Conservation (phyloP, 2,797 vertebrate genomes). For the Sparidentex hasta region DNA sequence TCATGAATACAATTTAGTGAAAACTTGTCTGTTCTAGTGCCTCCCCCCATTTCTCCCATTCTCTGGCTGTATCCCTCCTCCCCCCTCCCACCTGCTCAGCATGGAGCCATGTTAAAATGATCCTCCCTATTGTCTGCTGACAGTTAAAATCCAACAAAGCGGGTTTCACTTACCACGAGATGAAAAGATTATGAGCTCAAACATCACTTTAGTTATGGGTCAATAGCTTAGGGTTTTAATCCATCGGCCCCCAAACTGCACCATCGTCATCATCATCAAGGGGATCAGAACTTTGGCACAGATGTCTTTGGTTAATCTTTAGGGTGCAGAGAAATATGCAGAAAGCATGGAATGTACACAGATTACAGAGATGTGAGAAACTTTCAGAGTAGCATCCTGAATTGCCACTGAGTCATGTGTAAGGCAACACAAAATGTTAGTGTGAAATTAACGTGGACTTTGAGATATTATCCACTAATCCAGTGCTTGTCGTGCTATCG, state of each 20-base stretch:
- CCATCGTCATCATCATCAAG: conserved; percentile 35
- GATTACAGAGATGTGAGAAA: conserved; percentile 18
- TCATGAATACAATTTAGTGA: conserved; percentile 19
- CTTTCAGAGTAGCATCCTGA: conserved; percentile 17
- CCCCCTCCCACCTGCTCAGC: conserved; percentile 37
- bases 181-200: conserved; percentile 78
- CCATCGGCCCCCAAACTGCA: conserved; percentile 55
- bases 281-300: conserved; percentile 45
- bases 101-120: conserved; percentile 51
- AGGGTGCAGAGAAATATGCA: conserved; percentile 26
- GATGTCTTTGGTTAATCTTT: conserved; percentile 62
- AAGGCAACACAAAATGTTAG: conserved; percentile 40
- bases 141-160: conserved; percentile 68
- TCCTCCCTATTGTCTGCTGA: conserved; percentile 63
- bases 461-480: conserved; percentile 33
- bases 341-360: background rate
- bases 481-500: conserved; percentile 14
- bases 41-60: background rate
- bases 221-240: conserved; percentile 74
- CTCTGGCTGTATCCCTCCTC: too few species aligned
- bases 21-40: conserved; percentile 19
- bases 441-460: conserved; percentile 44
- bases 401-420: conserved; percentile 48
- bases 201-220: conserved; percentile 78
- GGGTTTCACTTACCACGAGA: conserved; percentile 76